Evolutionary conservation across 1,140 invertebrate genomes (phyloP).

Genomic region (Drosophila jambulina): DNA sequence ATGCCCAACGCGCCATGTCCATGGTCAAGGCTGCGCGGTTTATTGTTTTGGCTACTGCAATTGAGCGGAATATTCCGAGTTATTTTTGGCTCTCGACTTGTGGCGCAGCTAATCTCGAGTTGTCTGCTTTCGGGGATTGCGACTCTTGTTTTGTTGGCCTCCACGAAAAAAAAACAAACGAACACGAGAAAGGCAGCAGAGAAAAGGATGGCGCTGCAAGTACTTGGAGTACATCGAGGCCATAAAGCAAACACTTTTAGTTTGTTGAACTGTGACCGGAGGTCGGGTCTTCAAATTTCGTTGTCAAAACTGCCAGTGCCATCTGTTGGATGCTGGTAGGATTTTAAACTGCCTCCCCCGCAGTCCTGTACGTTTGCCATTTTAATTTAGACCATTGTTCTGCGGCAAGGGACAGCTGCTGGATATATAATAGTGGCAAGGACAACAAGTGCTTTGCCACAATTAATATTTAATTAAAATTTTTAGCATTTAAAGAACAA

Average conservation of each 20-base stretch:
- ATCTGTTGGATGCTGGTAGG: constrained; percentile 42
- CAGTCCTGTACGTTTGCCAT: constrained; percentile 16
- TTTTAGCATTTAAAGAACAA: constrained; percentile 18
- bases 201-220: constrained; percentile 32
- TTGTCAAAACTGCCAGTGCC: constrained; percentile 66
- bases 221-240: constrained; percentile 60
- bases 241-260: constrained; percentile 82
- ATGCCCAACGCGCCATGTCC: constrained; percentile 57
- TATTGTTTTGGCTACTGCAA: constrained; percentile 72
- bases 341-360: constrained; percentile 34
- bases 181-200: not conserved
- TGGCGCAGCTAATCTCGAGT: constrained; percentile 72
- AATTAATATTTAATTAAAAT: constrained; percentile 49
- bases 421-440: constrained; percentile 13
- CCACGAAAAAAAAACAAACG: constrained; percentile 2
- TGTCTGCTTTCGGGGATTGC: constrained; percentile 65
- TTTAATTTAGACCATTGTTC: constrained; percentile 43
- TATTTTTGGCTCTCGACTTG: constrained; percentile 74
- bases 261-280: constrained; percentile 77
- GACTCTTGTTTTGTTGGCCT: constrained; percentile 60
- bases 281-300: constrained; percentile 62
- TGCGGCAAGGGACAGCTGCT: constrained; percentile 24
- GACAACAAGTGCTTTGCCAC: constrained; percentile 6
- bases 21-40: constrained; percentile 72
- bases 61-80: constrained; percentile 65